Conservation (phyloP, 2,797 vertebrate species). For the Cryptoprocta ferox region DNA sequence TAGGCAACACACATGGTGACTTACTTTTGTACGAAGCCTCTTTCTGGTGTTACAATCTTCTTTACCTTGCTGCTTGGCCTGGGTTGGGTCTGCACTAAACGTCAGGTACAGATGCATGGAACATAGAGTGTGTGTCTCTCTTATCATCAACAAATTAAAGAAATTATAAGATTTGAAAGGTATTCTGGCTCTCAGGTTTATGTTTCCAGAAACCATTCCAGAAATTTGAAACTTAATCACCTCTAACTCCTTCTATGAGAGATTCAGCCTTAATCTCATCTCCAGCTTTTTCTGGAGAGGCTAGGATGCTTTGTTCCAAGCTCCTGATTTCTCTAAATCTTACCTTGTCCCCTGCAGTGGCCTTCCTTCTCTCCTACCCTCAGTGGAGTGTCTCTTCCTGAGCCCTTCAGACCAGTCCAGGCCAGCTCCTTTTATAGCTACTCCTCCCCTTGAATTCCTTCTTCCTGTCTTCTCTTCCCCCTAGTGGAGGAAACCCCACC, state of each 20-base stretch:
- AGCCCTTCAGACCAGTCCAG: not conserved
- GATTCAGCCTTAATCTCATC: constrained; percentile 53
- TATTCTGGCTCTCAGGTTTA: constrained; percentile 56
- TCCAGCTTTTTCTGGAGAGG: not conserved
- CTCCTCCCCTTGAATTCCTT: not conserved
- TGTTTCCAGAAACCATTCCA: constrained; percentile 12
- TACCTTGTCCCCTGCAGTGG: not conserved
- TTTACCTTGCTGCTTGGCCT: constrained; percentile 54
- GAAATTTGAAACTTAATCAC: constrained; percentile 59
- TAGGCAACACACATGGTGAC: constrained; percentile 80
- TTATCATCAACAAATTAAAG: constrained; percentile 54
- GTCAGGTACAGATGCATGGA: constrained; percentile 23
- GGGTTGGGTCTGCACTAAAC: constrained; percentile 33
- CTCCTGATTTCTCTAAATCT: constrained; percentile 28
- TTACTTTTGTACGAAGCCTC: constrained; percentile 73
- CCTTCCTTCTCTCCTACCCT: not conserved
- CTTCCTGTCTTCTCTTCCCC: constrained; percentile 52
- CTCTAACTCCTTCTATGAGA: not conserved
- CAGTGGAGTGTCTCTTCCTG: not conserved
- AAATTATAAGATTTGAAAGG: constrained; percentile 42
- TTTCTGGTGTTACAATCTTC: constrained; percentile 48
- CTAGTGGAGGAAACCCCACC: constrained; percentile 14
- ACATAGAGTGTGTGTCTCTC: constrained; percentile 10
- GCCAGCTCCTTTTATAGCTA: constrained; percentile 29
- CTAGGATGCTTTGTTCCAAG: constrained; percentile 39